Conservation (phyloP, 2,888 invertebrate genomes). For the Nasonovia ribisnigri region DNA sequence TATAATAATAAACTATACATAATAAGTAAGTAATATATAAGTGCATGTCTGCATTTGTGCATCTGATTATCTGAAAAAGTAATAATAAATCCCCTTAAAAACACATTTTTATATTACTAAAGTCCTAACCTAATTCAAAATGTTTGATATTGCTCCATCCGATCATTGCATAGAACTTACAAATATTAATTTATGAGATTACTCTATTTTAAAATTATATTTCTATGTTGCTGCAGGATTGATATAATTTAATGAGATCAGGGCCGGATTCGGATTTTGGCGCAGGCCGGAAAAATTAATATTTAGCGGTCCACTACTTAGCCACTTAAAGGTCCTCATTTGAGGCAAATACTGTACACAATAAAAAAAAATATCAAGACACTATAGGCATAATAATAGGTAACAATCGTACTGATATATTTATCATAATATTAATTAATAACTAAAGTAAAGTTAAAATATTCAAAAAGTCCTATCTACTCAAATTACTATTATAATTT, state of each 20-base stretch:
- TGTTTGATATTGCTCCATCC: background rate
- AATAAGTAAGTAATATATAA: background rate
- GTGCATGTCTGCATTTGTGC: background rate
- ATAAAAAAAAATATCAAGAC: too few relatives aligned
- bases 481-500: too few relatives aligned
- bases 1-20: background rate
- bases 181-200: background rate
- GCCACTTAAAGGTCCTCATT: too few relatives aligned
- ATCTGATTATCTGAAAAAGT: background rate
- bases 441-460: too few relatives aligned
- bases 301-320: too few relatives aligned
- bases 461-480: too few relatives aligned
- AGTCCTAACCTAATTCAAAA: background rate
- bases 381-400: too few relatives aligned
- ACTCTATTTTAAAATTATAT: background rate
- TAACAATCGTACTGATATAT: too few relatives aligned
- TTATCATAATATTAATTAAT: too few relatives aligned
- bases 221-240: background rate
- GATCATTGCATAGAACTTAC: background rate
- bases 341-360: too few relatives aligned
- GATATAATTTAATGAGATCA: background rate
- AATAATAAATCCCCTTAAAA: background rate
- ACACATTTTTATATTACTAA: background rate
- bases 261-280: too few relatives aligned
- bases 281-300: too few relatives aligned